Base-by-base conservation (phyloP, 2,888 invertebrate species). In the Sinohyriopsis cumingii region DNA sequence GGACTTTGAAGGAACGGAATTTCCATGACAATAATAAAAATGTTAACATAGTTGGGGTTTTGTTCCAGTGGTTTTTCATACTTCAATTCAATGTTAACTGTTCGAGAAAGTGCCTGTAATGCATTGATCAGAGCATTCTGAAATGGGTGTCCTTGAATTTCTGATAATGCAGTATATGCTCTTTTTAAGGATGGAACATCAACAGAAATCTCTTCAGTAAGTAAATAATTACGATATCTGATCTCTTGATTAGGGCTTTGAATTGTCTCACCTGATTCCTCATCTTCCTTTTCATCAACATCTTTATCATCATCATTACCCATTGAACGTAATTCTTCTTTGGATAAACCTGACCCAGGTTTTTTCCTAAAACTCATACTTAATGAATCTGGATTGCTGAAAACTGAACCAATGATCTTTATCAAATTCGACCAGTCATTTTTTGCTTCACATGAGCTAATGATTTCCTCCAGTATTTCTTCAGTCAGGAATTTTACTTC, bases 231-330 rank as follows among this genome's bases (percentile, higher is more conserved):
- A 59, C 59, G 45, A 45, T 45, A 45, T 45, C 45, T 45, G 45
- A 45, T 45, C 12, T 45, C 45, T 45, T 45, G 45, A 45, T 45
- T 45, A 12, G 45, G 25, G 45, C 25, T 59, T 20, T 55, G 67
- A 45, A 61, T 61, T 54, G 64, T 63, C 64, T 67, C 65, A 56
- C 65, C 68, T 55, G 65, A 63, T 60, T 79, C 74, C 55, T 79
- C 79, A 63, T 81, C 81, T 69, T 81, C 89, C 72, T 86, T 83
- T 33, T 90, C 90, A 54, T 96, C 96, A 83, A 94, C 94, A 87
- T 96, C 96, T 90, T 96, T 96, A 83, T 97, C 96, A 77, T 94
- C 93, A 88, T 96, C 96, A 66, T 93, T 94, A 88, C 94, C 94
- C 71, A 94, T 90, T 12, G 93, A 92, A 67, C 94, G 59, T 19